Conservation (phyloP, 2,888 invertebrate species). For the Cosmopolites sordidus region DNA sequence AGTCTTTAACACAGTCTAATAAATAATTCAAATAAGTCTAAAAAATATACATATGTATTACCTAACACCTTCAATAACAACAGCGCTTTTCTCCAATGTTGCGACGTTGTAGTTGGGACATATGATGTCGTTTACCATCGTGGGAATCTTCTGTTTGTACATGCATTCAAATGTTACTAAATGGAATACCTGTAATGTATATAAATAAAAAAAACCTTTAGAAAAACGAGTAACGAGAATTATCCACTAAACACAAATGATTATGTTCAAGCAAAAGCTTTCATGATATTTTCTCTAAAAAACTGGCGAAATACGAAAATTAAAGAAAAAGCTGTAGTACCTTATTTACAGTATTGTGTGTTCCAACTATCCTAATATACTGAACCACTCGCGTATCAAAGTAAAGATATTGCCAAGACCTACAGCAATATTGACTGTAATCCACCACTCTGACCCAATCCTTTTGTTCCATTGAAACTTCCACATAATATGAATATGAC, state of each 20-base stretch:
- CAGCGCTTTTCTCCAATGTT: slow-evolving; percentile 82
- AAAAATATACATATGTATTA: slow-evolving; percentile 34
- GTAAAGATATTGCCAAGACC: slow-evolving; percentile 95
- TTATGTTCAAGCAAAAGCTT: too few species aligned
- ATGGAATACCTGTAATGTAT: slow-evolving; percentile 70
- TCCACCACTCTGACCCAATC: slow-evolving; percentile 94
- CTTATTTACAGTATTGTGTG: slow-evolving; percentile 92
- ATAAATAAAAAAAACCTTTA: not conserved
- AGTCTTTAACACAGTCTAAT: not conserved
- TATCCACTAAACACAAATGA: too few species aligned
- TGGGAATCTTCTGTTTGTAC: slow-evolving; percentile 73
- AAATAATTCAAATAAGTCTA: not conserved
- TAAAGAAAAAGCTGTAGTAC: too few species aligned
- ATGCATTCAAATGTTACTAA: slow-evolving; percentile 88
- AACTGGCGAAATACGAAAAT: too few species aligned
- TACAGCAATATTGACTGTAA: slow-evolving; percentile 86
- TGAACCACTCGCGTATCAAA: slow-evolving; percentile 86
- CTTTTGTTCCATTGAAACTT: slow-evolving; percentile 90
- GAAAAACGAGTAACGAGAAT: too few species aligned
- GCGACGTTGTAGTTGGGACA: slow-evolving; percentile 90
- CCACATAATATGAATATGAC: slow-evolving; percentile 86
- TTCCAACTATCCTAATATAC: slow-evolving; percentile 79
- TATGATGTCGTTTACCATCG: slow-evolving; percentile 69
- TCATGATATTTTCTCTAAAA: too few species aligned
- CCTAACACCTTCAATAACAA: slow-evolving; percentile 94